Conservation (phyloP, 2,888 invertebrate species). For the Electrophaes corylata region DNA sequence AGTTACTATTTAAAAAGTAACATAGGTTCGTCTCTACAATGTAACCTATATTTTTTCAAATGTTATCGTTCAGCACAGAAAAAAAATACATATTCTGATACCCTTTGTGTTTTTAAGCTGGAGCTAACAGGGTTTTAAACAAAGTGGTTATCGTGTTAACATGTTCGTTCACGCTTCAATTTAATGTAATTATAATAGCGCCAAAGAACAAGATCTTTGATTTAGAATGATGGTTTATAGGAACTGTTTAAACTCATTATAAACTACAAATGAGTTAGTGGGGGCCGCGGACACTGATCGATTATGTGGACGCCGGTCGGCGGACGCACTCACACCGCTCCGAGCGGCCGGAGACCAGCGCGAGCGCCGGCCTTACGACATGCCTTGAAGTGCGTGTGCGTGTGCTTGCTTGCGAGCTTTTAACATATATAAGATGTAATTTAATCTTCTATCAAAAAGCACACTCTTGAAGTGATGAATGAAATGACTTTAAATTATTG, state of each 20-base stretch:
- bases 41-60: no score
- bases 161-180: not conserved
- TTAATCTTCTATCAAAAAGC: no score
- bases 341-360: not conserved
- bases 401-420: not conserved
- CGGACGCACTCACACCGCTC: conserved; percentile 11
- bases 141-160: not conserved
- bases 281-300: conserved; percentile 33
- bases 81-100: no score
- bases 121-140: no score
- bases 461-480: no score
- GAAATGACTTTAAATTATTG: no score
- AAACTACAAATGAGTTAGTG: conserved; percentile 35
- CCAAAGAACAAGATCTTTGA: not conserved
- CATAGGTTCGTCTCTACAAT: no score
- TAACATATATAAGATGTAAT: no score
- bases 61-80: no score
- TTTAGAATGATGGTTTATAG: conserved; percentile 1
- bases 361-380: not conserved
- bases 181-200: not conserved
- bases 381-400: not conserved
- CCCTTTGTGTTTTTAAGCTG: no score
- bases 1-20: no score
- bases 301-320: conserved; percentile 23
- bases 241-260: conserved; percentile 37